Evolutionary conservation across 1,140 invertebrate species (phyloP).

Genomic region (Euglossa dilemma): DNA sequence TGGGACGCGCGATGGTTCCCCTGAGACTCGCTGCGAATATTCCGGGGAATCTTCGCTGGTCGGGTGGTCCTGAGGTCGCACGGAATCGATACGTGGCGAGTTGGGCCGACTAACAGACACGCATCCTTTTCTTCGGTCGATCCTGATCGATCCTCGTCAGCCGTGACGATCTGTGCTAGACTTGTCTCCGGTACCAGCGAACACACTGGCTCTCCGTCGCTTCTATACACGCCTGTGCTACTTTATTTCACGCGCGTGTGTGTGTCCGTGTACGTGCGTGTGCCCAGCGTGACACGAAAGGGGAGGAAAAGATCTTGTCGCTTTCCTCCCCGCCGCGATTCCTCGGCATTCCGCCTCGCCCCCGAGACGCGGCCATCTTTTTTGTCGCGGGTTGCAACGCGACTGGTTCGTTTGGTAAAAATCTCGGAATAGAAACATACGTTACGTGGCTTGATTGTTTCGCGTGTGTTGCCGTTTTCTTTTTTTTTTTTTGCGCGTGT

Average conservation of each 20-base stretch:
- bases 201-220: slow-evolving; percentile 72
- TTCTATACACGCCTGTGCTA: neutral
- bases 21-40: neutral
- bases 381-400: neutral
- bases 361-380: no score
- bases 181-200: slow-evolving; percentile 65
- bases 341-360: no score
- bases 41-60: no score
- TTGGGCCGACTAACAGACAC: slow-evolving; percentile 51
- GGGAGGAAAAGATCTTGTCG: neutral
- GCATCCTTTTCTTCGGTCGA: slow-evolving; percentile 17
- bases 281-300: no score
- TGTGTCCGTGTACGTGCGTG: neutral
- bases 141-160: neutral
- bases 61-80: slow-evolving; percentile 57
- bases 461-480: neutral
- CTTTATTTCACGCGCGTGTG: neutral
- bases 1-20: slow-evolving; percentile 14
- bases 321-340: neutral
- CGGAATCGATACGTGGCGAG: slow-evolving; percentile 47
- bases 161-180: slow-evolving; percentile 68
- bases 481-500: neutral
- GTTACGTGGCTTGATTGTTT: neutral
- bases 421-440: slow-evolving; percentile 7
- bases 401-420: slow-evolving; percentile 4